Conservation (phyloP, 2,888 invertebrate species). For the Ptilodon capucinus region DNA sequence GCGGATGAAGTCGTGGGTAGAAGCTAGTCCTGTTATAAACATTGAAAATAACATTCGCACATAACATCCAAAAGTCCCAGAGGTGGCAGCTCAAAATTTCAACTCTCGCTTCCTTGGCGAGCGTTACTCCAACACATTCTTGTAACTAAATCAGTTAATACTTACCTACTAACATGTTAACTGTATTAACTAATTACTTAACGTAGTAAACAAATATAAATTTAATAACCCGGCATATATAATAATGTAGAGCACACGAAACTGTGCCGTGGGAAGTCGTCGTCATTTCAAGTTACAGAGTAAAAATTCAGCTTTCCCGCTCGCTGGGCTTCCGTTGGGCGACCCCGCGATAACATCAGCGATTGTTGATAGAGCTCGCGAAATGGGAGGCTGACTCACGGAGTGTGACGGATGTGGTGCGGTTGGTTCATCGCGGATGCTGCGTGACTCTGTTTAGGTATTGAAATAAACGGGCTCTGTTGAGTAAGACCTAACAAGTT, state of each 20-base stretch:
- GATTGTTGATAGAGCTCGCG: slow-evolving; percentile 64
- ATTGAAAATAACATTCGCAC: too few species aligned
- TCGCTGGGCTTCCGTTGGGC: slow-evolving; percentile 68
- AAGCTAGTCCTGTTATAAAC: too few species aligned
- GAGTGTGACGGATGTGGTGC: slow-evolving; percentile 31
- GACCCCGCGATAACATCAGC: slow-evolving; percentile 64
- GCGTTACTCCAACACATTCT: too few species aligned
- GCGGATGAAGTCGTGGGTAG: too few species aligned
- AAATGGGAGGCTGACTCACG: slow-evolving; percentile 49
- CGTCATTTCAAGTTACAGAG: slow-evolving; percentile 51
- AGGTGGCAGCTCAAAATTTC: too few species aligned
- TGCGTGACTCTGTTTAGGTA: not conserved
- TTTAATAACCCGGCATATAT: not conserved
- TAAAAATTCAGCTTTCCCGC: slow-evolving; percentile 76
- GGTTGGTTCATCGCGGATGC: not conserved
- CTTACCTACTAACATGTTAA: too few species aligned
- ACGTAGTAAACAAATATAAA: too few species aligned
- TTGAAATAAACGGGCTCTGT: not conserved
- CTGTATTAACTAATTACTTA: too few species aligned
- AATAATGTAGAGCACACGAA: slow-evolving; percentile 32
- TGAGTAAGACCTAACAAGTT: not conserved
- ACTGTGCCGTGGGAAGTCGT: slow-evolving; percentile 65
- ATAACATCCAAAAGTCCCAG: too few species aligned
- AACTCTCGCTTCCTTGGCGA: too few species aligned
- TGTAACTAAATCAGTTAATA: too few species aligned